phyloP scores from a whole-genome alignment of 1,140 invertebrate genomes.

The Formica exsecta region DNA sequence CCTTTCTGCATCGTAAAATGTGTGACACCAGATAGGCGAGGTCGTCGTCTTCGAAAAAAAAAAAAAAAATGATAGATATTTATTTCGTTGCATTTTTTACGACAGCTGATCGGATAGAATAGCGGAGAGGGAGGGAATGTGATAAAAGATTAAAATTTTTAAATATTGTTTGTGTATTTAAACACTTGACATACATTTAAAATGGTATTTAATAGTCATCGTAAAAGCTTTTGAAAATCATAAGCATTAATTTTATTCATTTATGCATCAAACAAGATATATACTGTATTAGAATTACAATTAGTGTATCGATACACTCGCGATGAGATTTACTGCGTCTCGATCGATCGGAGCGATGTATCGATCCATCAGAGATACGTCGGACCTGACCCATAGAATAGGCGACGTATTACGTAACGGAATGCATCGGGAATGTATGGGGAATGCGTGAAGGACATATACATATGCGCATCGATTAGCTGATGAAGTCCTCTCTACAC shows the following conservation, averaged over 20 bases:
- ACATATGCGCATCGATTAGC: slow-evolving; percentile 20
- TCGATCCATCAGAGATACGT: slow-evolving; percentile 32
- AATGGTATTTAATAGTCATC: not conserved
- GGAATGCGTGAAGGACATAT: slow-evolving; percentile 14
- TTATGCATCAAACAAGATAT: not conserved
- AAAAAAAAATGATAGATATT: slow-evolving; percentile 10
- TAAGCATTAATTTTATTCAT: not conserved
- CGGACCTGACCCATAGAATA: slow-evolving; percentile 7
- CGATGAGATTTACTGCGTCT: slow-evolving; percentile 15
- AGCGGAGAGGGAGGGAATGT: not conserved
- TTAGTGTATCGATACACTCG: not conserved
- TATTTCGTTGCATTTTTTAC: slow-evolving; percentile 6
- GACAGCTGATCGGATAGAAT: not conserved
- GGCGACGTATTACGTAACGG: slow-evolving; percentile 36
- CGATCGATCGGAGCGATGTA: slow-evolving; percentile 26
- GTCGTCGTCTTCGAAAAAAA: not conserved
- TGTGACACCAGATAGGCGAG: slow-evolving; percentile 12
- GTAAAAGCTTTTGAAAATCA: not conserved
- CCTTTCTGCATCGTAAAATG: slow-evolving; percentile 29
- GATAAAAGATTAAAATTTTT: not conserved
- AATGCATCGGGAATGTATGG: not conserved
- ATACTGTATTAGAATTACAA: not conserved
- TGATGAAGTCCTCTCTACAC: not conserved
- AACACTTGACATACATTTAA: not conserved
- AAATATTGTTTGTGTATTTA: not conserved